Evolutionary conservation across 2,113 vertebrate species (phyloP).

Genomic region (cattle (Bos taurus)): DNA sequence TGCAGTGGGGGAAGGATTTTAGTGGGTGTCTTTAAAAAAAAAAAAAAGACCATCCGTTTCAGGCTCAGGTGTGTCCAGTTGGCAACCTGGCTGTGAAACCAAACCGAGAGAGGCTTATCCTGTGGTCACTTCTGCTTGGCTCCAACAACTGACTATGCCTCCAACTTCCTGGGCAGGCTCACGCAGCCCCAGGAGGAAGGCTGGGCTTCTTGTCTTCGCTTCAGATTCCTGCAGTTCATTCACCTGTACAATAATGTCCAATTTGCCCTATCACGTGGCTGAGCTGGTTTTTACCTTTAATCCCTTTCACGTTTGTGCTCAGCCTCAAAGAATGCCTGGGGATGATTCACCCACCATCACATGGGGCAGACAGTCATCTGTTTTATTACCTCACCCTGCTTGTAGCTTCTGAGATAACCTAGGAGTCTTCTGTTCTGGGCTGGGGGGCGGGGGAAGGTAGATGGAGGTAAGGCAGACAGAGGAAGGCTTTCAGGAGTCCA

Average conservation of each 20-base stretch:
- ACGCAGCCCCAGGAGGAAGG: background rate
- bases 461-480: constrained; percentile 1
- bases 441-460: background rate
- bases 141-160: background rate
- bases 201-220: background rate
- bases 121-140: background rate
- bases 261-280: background rate
- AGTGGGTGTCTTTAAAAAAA: background rate
- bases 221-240: constrained; percentile 57
- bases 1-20: background rate
- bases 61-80: background rate
- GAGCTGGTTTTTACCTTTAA: constrained; percentile 58
- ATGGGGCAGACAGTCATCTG: constrained; percentile 68
- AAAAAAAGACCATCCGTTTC: background rate
- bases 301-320: constrained; percentile 49
- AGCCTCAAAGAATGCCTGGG: constrained; percentile 38
- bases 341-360: constrained; percentile 50
- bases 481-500: background rate
- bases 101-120: background rate
- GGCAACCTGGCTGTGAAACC: background rate
- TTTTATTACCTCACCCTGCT: constrained; percentile 76
- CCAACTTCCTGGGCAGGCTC: background rate
- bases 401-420: constrained; percentile 68
- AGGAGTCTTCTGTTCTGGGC: constrained; percentile 66
- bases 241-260: constrained; percentile 56